These are phyloP conservation scores for Caerostris darwini DNA, from an alignment of 1,140 invertebrate genomes.

Conservation along the genomic window DNA sequence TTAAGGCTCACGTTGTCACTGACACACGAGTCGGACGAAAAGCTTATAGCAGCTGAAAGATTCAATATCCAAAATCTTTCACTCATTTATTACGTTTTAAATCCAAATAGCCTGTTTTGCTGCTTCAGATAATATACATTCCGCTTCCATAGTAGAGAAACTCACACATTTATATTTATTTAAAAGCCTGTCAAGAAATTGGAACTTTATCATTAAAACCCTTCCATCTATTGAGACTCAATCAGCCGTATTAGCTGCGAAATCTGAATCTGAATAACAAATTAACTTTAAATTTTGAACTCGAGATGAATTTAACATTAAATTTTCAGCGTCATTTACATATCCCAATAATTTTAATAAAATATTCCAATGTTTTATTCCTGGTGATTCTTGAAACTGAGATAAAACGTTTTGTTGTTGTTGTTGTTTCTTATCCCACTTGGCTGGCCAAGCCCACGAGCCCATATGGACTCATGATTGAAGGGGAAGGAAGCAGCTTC, in stretches of 20 bases:
- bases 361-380: not conserved
- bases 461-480: too few relatives aligned
- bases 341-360: constrained; percentile 23
- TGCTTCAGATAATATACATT: too few relatives aligned
- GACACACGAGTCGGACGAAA: too few relatives aligned
- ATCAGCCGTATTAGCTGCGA: not conserved
- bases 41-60: too few relatives aligned
- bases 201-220: not conserved
- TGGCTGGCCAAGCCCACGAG: too few relatives aligned
- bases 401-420: not conserved
- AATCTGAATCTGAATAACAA: not conserved
- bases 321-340: not conserved
- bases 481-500: too few relatives aligned
- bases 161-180: not conserved
- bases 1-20: too few relatives aligned
- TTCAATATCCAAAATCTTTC: too few relatives aligned
- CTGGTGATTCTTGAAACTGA: not conserved
- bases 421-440: too few relatives aligned
- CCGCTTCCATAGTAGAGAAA: not conserved
- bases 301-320: not conserved
- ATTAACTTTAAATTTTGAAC: not conserved
- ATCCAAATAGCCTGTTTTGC: too few relatives aligned
- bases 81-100: too few relatives aligned
- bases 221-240: not conserved
- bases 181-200: not conserved